phyloP scores from a whole-genome alignment of 2,113 vertebrate genomes.

The Dromaius novaehollandiae region DNA sequence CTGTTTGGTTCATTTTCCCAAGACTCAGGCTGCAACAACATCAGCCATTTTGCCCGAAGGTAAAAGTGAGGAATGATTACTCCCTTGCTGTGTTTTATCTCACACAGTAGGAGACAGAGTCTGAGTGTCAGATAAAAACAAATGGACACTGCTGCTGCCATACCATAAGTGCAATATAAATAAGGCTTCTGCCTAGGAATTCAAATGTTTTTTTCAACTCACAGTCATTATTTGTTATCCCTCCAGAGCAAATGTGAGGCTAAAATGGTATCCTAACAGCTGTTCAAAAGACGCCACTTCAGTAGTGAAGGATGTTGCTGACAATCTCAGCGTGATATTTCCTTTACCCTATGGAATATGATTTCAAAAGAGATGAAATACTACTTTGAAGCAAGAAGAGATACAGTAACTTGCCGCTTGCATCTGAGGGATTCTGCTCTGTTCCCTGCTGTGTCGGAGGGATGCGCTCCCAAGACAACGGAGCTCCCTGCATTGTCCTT shows the following conservation, averaged over 20 bases:
- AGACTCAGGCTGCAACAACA: background rate
- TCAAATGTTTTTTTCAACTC: background rate
- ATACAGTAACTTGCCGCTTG: background rate
- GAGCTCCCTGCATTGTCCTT: background rate
- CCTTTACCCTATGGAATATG: background rate
- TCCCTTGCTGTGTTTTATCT: background rate
- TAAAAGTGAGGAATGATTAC: background rate
- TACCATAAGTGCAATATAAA: background rate
- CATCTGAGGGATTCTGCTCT: background rate
- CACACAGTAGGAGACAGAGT: background rate
- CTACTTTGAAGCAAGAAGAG: background rate
- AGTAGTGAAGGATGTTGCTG: slow-evolving; percentile 13
- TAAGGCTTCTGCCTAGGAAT: background rate
- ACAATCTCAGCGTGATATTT: background rate
- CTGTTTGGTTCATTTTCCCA: background rate
- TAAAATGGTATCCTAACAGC: background rate
- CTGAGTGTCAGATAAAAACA: background rate
- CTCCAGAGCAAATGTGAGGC: background rate
- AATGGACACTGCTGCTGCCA: background rate
- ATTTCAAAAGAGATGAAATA: slow-evolving; percentile 41
- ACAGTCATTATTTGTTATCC: slow-evolving; percentile 28
- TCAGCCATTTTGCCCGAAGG: background rate
- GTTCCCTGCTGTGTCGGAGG: background rate
- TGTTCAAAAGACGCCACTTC: slow-evolving; percentile 39
- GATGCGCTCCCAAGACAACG: background rate